Evolutionary conservation across 2,797 vertebrate species (phyloP), one percentile per base, ranked within the genome.

Genomic region (Artibeus lituratus): DNA sequence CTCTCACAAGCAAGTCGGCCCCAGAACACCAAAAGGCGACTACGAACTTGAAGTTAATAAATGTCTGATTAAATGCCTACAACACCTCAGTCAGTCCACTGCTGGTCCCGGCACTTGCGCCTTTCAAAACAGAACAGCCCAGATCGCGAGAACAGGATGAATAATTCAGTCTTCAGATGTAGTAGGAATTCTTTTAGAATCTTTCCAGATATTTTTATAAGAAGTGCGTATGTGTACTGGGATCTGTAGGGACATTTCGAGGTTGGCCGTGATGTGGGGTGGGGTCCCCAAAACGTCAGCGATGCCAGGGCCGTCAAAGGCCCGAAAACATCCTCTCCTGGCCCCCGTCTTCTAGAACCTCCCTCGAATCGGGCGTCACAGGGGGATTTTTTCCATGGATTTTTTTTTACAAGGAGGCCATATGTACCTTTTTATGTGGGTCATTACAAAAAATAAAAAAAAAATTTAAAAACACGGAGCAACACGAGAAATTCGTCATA

Each of bases 401-500:
- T 95, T n/a, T n/a, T n/a, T n/a, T 92, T 94, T 35, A 87, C 69
- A 95, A 89, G 35, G 59, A 97, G 76, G 22, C 90, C 80, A 69
- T 78, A 55, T 67, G 82, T 94, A 76, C 85, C 92, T 91, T 96
- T 91, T 87, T 96, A 96, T 96, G 67, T 95, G 91, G 97, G 96
- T 93, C 95, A 97, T 81, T 49, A 72, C 78, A 93, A 92, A 92
- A 90, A 78, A 5, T 16, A 4, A 32, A 51, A 67, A 51, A 67
- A 49, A 7, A 2, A 85, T 65, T 92, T 37, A 53, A 97, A 97
- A 97, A 94, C 92, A 95, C 0, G 2, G 37, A 92, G 94, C 88
- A 97, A 95, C 94, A 97, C 0, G 7, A 95, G 65, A 70, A 83
- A 42, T 95, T 94, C 8, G 88, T 94, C 95, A 96, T 96, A 91